Base-by-base conservation (phyloP, 2,888 invertebrate genomes). In the Mythimna vitellina region DNA sequence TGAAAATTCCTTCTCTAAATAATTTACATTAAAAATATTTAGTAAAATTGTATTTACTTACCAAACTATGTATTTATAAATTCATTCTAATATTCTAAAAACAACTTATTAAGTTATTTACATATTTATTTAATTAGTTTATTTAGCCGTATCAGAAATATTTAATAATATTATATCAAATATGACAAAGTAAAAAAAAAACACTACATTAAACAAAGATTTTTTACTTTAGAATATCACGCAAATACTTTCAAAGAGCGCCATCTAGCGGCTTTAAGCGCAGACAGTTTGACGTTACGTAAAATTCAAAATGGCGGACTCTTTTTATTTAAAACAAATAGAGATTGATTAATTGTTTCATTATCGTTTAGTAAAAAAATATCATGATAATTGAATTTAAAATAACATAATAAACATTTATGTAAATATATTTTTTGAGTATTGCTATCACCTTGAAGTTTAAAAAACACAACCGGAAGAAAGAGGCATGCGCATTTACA, bases 151-250 rank as follows among this genome's bases (percentile, higher is more conserved):
- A 20, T 20, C 1, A 73, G 4, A 73, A n/a, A 22, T 46, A 29
- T 14, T 46, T 46, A 46, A 17, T 46, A 42, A 42, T 17, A n/a
- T 29, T 3, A 14, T 70, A 35, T 25, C 22, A 17, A 49, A 49
- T 22, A 32, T 38, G 17, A 53, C 46, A 29, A 56, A 22, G 20
- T 63, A 66, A 58, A 38, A 46, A 38, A 62, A 17, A 38, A 32
- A 51, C 32, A 10, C 14, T 51, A 53, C 0, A 54, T 29, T 20
- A 3, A 22, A 35, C 46, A 46, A 22, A 56, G 51, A 20, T 9
- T n/a, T 20, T 49, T 61, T 78, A 76, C 57, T 79, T 76, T 76
- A 81, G 60, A 78, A 81, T 81, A 61, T 46, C 51, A 67, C 66
- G 60, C 77, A 32, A 10, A 46, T 53, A 25, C 32, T 25, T 51